phyloP scores from a whole-genome alignment of 2,797 vertebrate genomes.

The Hippoglossus hippoglossus region DNA sequence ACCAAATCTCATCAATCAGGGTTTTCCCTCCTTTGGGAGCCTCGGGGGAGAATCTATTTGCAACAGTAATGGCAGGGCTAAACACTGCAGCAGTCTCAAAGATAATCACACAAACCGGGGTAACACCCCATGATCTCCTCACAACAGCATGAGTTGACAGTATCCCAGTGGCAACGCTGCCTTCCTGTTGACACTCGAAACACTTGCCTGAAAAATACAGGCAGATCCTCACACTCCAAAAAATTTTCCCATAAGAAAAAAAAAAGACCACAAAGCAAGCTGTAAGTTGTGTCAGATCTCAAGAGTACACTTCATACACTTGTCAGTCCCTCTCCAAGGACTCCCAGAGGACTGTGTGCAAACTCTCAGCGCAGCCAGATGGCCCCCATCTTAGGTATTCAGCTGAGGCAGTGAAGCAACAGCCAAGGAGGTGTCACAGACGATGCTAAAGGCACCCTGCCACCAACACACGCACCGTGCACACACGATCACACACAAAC shows the following conservation, averaged over 20 bases:
- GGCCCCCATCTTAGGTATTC: slow-evolving; percentile 78
- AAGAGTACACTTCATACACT: slow-evolving; percentile 57
- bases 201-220: slow-evolving; percentile 24
- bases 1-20: slow-evolving; percentile 48
- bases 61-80: slow-evolving; percentile 41
- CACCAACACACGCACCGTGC: slow-evolving; percentile 20
- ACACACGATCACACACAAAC: no score
- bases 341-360: slow-evolving; percentile 70
- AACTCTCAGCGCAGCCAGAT: slow-evolving; percentile 70
- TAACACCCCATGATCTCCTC: slow-evolving; percentile 40
- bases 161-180: slow-evolving; percentile 47
- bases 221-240: slow-evolving; percentile 29
- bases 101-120: slow-evolving; percentile 41
- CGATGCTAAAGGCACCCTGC: slow-evolving; percentile 49
- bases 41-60: slow-evolving; percentile 43
- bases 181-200: slow-evolving; percentile 39
- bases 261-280: slow-evolving; percentile 11
- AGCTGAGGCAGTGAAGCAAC: slow-evolving; percentile 57
- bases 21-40: slow-evolving; percentile 24
- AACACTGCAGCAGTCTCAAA: slow-evolving; percentile 40
- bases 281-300: slow-evolving; percentile 64
- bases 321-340: slow-evolving; percentile 69
- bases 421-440: slow-evolving; percentile 72
- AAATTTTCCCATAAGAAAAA: not conserved
- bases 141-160: slow-evolving; percentile 54